phyloP scores from a whole-genome alignment of 2,113 vertebrate species.

The Oxygymnocypris stewartii region DNA sequence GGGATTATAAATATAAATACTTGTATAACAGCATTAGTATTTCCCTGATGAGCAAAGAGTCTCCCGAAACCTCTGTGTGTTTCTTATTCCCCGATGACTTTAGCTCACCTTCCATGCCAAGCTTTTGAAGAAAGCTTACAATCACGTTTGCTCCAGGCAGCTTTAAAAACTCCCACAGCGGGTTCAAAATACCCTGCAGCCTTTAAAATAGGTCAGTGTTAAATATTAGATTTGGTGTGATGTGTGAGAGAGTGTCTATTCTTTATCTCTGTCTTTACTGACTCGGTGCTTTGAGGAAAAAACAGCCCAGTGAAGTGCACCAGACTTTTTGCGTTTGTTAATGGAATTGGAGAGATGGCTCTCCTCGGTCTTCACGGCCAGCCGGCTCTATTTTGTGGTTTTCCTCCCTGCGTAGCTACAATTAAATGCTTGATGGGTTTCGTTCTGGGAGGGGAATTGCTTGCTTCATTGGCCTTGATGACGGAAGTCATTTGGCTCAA shows the following conservation, averaged over 20 bases:
- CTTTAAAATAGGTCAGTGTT: slow-evolving; percentile 57
- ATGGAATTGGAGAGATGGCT: not conserved
- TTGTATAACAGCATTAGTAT: slow-evolving; percentile 9
- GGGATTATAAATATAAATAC: slow-evolving; percentile 38
- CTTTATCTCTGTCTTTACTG: slow-evolving; percentile 24
- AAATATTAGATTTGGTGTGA: slow-evolving; percentile 53
- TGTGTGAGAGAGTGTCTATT: slow-evolving; percentile 31
- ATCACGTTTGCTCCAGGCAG: not conserved
- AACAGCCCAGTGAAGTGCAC: slow-evolving; percentile 5
- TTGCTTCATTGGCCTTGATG: slow-evolving; percentile 33
- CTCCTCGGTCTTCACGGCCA: not conserved
- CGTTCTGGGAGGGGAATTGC: slow-evolving; percentile 6
- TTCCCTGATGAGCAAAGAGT: slow-evolving; percentile 15
- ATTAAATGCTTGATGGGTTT: slow-evolving; percentile 18
- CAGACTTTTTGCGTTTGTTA: slow-evolving; percentile 15
- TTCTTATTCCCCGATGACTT: not conserved
- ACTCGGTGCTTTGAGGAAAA: slow-evolving; percentile 20
- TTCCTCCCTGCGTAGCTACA: not conserved
- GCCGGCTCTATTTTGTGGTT: not conserved
- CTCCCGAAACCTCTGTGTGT: slow-evolving; percentile 1
- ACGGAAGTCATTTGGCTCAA: slow-evolving; percentile 10
- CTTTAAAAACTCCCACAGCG: slow-evolving; percentile 43
- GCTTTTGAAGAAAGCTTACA: not conserved
- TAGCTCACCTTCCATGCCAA: not conserved
- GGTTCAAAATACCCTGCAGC: slow-evolving; percentile 42